These are phyloP conservation scores for Buphagus erythrorhynchus DNA, from an alignment of 2,797 vertebrate genomes.

Conservation along the genomic window DNA sequence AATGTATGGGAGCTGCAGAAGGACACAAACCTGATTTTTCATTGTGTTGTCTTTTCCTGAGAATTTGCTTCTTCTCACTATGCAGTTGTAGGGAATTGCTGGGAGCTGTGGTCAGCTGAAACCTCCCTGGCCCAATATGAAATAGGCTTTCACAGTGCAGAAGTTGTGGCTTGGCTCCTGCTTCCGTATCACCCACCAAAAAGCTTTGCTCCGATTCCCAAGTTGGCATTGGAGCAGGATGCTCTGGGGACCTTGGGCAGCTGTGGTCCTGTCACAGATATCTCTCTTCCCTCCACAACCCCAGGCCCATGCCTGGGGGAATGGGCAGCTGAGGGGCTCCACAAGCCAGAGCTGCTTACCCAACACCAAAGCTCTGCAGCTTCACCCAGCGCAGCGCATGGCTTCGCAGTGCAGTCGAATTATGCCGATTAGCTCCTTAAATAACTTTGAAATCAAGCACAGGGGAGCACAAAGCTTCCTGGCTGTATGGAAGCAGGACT, in stretches of 20 bases:
- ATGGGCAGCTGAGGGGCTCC: fast-evolving
- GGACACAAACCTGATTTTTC: background rate
- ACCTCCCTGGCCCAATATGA: background rate
- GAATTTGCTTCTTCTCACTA: background rate
- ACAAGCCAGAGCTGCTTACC: background rate
- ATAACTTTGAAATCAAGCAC: background rate
- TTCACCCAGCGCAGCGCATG: fast-evolving
- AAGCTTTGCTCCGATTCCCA: background rate
- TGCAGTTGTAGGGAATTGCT: background rate
- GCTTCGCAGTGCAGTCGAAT: background rate
- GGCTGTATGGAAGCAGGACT: background rate
- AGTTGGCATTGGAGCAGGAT: background rate
- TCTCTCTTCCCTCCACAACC: background rate
- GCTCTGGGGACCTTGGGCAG: background rate
- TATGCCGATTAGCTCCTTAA: background rate
- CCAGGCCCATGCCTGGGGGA: background rate
- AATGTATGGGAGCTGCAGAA: background rate
- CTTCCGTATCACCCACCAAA: background rate
- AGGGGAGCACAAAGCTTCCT: background rate
- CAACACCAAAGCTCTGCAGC: background rate
- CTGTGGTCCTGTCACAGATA: background rate
- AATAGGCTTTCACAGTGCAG: background rate
- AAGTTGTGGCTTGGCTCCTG: background rate
- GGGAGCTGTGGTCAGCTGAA: background rate
- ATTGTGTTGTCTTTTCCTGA: background rate